Percentiles rank a stretch among this genome's conserved stretches.
Conservation (phyloP, 2,113 vertebrate genomes). For the Strix aluco region DNA sequence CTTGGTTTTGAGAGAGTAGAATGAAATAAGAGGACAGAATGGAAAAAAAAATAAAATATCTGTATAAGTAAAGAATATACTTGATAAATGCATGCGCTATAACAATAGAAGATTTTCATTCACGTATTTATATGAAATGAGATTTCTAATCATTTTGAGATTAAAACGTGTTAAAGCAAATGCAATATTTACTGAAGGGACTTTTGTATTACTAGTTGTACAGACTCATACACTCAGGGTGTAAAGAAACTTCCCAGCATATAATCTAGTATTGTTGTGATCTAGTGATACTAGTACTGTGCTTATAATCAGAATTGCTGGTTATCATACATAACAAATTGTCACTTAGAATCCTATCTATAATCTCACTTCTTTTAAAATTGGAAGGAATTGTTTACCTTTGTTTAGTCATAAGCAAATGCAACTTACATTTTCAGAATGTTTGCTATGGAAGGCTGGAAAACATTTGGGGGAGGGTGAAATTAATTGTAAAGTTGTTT, state of each 20-base stretch:
- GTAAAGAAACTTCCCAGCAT: background rate
- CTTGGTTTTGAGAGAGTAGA: background rate
- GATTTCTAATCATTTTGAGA: background rate
- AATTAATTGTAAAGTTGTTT: background rate
- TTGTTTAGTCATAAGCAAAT: background rate
- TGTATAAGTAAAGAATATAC: background rate
- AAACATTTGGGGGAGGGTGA: background rate
- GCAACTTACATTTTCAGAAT: background rate
- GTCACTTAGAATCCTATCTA: background rate
- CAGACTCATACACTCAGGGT: background rate
- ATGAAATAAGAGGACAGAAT: background rate
- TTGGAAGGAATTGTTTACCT: background rate
- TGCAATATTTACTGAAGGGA: background rate
- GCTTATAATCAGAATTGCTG: background rate
- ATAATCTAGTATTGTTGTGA: background rate
- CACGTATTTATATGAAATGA: background rate
- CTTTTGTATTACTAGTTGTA: background rate
- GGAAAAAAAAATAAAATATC: background rate
- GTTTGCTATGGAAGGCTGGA: background rate
- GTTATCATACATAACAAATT: background rate
- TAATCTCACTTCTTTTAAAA: background rate
- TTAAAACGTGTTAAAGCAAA: background rate
- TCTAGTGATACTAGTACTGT: background rate
- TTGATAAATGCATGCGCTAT: accelerated
- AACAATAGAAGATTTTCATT: background rate